Base-by-base conservation (phyloP, 2,888 invertebrate species). In the Andrena bucephala region DNA sequence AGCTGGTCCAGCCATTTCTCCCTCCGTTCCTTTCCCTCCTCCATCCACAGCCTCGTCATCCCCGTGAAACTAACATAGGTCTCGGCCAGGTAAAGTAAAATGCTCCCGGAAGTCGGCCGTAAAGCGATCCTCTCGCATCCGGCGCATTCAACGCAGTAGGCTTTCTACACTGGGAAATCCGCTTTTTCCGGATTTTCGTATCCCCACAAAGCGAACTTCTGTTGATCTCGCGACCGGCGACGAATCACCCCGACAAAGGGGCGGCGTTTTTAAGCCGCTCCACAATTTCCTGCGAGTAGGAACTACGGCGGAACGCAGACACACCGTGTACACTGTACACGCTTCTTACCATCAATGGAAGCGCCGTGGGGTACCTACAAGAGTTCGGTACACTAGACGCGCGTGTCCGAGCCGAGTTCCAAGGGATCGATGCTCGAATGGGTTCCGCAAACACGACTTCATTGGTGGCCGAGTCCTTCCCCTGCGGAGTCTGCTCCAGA, bases 151-250 rank as follows among this genome's bases (percentile, higher is more conserved):
- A 83, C 74, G 36, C 79, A 31, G 36, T 10, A 24, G 29, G 69
- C 52, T 77, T 75, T 65, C 65, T 48, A 36, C 62, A 29, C 76
- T 71, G 71, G 85, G 86, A 88, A 91, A 91, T 91, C 88, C 89
- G 83, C 86, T 87, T 87, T 89, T 91, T 85, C 89, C 89, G 91
- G 88, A 89, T 89, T 89, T 83, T 77, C 68, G 36, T 78, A 66
- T 71, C 31, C 57, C 54, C 52, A 70, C 74, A 16, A 77, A 76
- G 77, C 69, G 54, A 48, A 42, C 29, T 54, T 50, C 33, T 52
- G 59, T 20, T 10, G 57, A 24, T 33, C 52, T 24, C 13, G 7
- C 75, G 69, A 57, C 68, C 79, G 67, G 72, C 57, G 77, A 80
- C 71, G 80, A 72, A 59, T 60, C 20, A 13, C 50, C 13, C 33